Evolutionary conservation across 2,113 vertebrate genomes (phyloP).

Genomic region (Tetraodon nigroviridis): DNA sequence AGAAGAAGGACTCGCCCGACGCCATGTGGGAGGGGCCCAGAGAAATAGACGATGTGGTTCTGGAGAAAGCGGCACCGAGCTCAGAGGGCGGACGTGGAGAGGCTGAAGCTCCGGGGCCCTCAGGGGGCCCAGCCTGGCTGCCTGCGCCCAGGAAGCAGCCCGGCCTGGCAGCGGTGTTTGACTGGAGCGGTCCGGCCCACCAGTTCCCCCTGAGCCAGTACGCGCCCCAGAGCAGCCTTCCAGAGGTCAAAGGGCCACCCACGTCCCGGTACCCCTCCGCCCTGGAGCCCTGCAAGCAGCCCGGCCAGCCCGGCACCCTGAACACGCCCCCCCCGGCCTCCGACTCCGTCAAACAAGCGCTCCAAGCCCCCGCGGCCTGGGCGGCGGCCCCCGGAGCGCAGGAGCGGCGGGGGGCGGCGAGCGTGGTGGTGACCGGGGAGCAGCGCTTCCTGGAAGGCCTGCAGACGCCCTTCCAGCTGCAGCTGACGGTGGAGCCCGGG

Average conservation of each 20-base stretch:
- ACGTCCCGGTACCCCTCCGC: slow-evolving; percentile 45
- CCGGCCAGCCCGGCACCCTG: neutral
- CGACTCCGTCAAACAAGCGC: neutral
- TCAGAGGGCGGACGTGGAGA: slow-evolving; percentile 7
- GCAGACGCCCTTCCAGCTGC: slow-evolving; percentile 75
- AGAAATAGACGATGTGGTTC: slow-evolving; percentile 48
- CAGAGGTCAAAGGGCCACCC: slow-evolving; percentile 67
- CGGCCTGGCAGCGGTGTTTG: neutral
- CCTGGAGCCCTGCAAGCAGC: neutral
- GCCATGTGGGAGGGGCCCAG: slow-evolving; percentile 22
- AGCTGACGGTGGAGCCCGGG: slow-evolving; percentile 74
- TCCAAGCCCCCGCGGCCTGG: neutral
- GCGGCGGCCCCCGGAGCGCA: slow-evolving; percentile 13
- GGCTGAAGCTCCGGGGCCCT: neutral
- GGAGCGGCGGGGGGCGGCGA: neutral
- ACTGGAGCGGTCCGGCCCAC: slow-evolving; percentile 1
- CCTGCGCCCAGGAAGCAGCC: neutral
- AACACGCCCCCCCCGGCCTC: neutral
- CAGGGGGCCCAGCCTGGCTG: slow-evolving; percentile 5
- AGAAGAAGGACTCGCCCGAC: neutral
- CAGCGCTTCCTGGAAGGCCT: slow-evolving; percentile 85
- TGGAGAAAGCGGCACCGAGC: slow-evolving; percentile 9
- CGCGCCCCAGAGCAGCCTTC: neutral
- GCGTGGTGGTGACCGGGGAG: slow-evolving; percentile 76
- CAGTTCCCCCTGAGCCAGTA: neutral